Base-by-base conservation (phyloP, 2,113 vertebrate genomes). In the Otocyon megalotis region DNA sequence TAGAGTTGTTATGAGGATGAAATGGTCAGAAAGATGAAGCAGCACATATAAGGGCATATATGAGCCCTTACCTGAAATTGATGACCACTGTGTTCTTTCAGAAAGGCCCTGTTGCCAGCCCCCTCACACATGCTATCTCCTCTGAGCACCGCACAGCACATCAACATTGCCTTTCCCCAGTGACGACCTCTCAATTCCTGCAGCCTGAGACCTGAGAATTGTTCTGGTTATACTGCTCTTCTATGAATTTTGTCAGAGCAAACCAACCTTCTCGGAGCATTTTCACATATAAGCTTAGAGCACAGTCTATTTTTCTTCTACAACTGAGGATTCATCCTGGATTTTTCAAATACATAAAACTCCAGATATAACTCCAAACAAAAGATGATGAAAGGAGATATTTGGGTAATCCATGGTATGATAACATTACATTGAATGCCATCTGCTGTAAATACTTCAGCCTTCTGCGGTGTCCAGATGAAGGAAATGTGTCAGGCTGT, bases 141-240 rank as follows among this genome's bases (percentile, higher is more conserved):
- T 93, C 72, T 72, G 63, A 93, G 53, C 82, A 72, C 93, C 67
- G 74, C 74, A 65, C 54, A 94, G 92, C 94, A 87, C 84, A 79
- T 5, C 37, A 13, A 83, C 54, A 71, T 28, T 95, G 79, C 24
- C 82, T 87, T 72, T 96, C 87, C 2, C 81, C 76, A 72, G 13
- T 14, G 13, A 93, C 37, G 48, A 62, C 28, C 10, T 62, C 92
- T 48, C 9, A 43, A 30, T 16, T 67, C 58, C 19, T n/a, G 19
- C 35, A 89, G 67, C 37, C 26, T 26, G 71, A 82, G 58, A 58
- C 35, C 37, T 22, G 28, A 62, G 30, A 56, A 71, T 35, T 69
- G 26, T 37, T 91, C 37, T 54, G 12, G 53, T 13, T 48, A 82
- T 93, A 6, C 8, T 48, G 4, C 32, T 86, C 35, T 54, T 50